Percentiles rank a stretch among this genome's conserved stretches.
Evolutionary conservation across 2,113 vertebrate genomes (phyloP).

Genomic region (Mus musculus): GRCm39 chr10:94783501-94784000

Average conservation of each 20-base stretch:
- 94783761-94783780: conserved; percentile 58
- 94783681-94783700: conserved; percentile 58
- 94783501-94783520: conserved; percentile 51
- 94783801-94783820: conserved; percentile 73
- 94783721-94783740: conserved; percentile 73
- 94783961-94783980: conserved; percentile 73
- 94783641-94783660: conserved; percentile 14
- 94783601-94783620: background rate
- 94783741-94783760: conserved; percentile 69
- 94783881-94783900: conserved; percentile 60
- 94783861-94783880: conserved; percentile 65
- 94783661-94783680: conserved; percentile 66
- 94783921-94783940: conserved; percentile 34
- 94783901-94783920: conserved; percentile 69
- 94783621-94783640: background rate
- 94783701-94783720: conserved; percentile 66
- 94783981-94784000: conserved; percentile 40
- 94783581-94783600: background rate
- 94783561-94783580: background rate
- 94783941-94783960: background rate
- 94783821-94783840: conserved; percentile 59
- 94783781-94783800: conserved; percentile 53
- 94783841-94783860: conserved; percentile 66
- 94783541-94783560: conserved; percentile 35
- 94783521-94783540: background rate